Evolutionary conservation across 2,888 invertebrate genomes (phyloP), one percentile per base, ranked within the genome.

Genomic region (Trissolcus japonicus): DNA sequence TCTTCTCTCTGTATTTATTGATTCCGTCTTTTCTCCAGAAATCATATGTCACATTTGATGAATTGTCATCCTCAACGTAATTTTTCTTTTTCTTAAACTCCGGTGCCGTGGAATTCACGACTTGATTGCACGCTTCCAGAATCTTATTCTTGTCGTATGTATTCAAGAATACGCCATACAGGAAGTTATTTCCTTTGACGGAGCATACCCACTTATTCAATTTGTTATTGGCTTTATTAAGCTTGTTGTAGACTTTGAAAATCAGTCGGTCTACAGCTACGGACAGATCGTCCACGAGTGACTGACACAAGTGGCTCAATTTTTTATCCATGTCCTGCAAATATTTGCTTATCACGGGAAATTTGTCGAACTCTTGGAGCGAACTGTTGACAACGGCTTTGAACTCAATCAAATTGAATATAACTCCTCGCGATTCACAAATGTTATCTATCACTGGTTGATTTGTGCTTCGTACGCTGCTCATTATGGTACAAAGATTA

Each of bases 191-290:
- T 13, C 40, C 35, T 14, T 76, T 69, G 2, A 67, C 41, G 1
- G 67, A 61, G 11, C 72, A 77, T 4, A 68, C 51, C 72, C 77
- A 77, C 19, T 77, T 77, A 17, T 73, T 72, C 11, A 77, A 46
- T 41, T 77, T 77, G n/a, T 35, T 46, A 9, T 77, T 77, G 3
- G 56, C 65, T 51, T 73, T 68, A 21, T 68, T 72, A 0, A 77
- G 40, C 17, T 68, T 68, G 14, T 73, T 76, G 29, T 76, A 67
- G 40, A 76, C 66, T 72, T 76, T 76, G 35, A 72, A 43, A 9
- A 68, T 73, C 68, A 73, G 13, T 25, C 54, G 25, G 43, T 77
- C 61, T 6, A 77, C 62, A 9, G 72, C 72, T 6, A 59, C 21
- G 21, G 66, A 67, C 2, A 76, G 13, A 43, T 76, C 76, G 14